Base-by-base conservation (phyloP, 2,888 invertebrate species). In the Dicyrtomina minuta region DNA sequence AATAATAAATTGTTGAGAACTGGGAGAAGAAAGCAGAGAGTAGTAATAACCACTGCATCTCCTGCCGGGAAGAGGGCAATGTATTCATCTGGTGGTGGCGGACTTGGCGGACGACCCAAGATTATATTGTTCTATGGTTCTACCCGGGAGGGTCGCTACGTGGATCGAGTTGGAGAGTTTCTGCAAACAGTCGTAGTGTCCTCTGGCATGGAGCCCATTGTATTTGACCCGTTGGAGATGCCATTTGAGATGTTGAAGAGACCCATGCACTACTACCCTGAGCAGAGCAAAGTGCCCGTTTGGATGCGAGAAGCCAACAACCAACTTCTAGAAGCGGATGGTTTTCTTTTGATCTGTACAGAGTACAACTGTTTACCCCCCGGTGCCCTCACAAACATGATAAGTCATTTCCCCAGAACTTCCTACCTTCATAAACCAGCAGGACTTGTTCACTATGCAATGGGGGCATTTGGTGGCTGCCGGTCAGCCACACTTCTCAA, bases 101-200 rank as follows among this genome's bases (percentile, higher is more conserved):
- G n/a, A n/a, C n/a, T n/a, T n/a, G n/a, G n/a, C 33, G 33, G 33
- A 33, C 3, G 4, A 61, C 66, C 46, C 10, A 78, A 75, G 59
- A 76, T 79, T 24, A 41, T 78, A 33, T 68, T 78, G 17, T 78
- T 78, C 66, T 62, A 81, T 22, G 79, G 80, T 12, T 79, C 80
- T 3, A 77, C 77, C 12, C 75, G 81, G 15, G 79, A 80, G 43
- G 79, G 78, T 44, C 73, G 81, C 26, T 68, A 78, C 43, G 79
- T 77, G 17, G 75, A 78, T 1, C 70, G 81, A 66, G 80, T 81
- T 15, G 77, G 77, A 3, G 79, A 77, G 46, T 80, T 79, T 59
- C 4, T 46, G 4, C n/a, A 46, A 46, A 46, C 4, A 46, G 12
- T 46, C 13, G 46, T 17, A 12, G 5, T 6, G 20, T 17, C n/a